phyloP scores from a whole-genome alignment of 2,113 vertebrate species.

The Miniopterus natalensis region DNA sequence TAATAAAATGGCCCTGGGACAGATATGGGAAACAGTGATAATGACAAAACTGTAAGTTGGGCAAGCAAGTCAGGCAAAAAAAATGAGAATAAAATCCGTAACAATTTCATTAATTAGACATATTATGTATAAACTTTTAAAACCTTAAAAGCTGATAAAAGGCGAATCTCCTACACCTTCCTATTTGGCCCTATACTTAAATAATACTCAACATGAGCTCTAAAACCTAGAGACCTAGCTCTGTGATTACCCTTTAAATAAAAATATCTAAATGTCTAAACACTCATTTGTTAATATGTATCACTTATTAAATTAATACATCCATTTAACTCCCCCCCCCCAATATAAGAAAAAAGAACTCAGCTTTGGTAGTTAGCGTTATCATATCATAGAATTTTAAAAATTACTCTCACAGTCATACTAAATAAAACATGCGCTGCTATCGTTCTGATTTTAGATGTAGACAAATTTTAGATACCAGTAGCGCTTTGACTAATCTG shows the following conservation, averaged over 20 bases:
- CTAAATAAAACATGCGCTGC: not conserved
- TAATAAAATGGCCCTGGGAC: not conserved
- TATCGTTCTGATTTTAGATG: constrained; percentile 31
- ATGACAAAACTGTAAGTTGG: not conserved
- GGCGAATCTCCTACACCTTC: not conserved
- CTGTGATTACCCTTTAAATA: not conserved
- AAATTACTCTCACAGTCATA: not conserved
- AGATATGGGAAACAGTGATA: not conserved
- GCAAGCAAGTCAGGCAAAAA: not conserved
- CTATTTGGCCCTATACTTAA: not conserved
- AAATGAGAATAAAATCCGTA: not conserved
- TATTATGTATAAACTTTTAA: not conserved
- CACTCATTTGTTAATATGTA: not conserved
- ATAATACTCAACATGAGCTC: not conserved
- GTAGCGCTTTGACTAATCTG: not conserved
- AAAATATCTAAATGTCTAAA: not conserved
- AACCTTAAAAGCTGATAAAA: not conserved
- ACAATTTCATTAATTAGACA: not conserved
- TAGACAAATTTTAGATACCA: not conserved
- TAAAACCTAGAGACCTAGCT: constrained; percentile 22
- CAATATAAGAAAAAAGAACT: not conserved
- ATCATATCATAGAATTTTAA: not conserved
- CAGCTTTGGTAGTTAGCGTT: not conserved
- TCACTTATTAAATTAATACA: not conserved
- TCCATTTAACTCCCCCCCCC: not conserved